Conservation (phyloP, 2,113 vertebrate species). For the Coregonus clupeaformis region DNA sequence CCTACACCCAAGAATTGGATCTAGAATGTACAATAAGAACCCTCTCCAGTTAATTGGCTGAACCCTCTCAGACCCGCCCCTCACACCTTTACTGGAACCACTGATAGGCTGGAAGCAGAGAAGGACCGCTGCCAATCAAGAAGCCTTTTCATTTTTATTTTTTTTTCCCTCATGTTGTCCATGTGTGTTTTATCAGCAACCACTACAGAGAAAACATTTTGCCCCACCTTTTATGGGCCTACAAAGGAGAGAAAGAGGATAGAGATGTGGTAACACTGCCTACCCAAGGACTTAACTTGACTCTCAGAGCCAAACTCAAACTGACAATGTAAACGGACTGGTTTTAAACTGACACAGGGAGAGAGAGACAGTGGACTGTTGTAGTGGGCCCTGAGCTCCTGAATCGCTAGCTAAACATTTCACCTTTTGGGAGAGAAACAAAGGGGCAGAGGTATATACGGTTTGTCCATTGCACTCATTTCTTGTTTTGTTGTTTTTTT, state of each 20-base stretch:
- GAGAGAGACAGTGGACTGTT: conserved; percentile 20
- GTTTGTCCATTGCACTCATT: conserved; percentile 15
- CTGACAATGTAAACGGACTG: conserved; percentile 19
- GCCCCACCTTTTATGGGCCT: conserved; percentile 55
- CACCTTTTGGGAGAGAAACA: conserved; percentile 9
- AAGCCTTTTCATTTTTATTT: conserved; percentile 40
- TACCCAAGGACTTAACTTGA: conserved; percentile 24
- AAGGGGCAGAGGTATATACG: not conserved
- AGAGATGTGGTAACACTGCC: conserved; percentile 28
- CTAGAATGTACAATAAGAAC: conserved; percentile 30
- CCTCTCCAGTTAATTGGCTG: conserved; percentile 1
- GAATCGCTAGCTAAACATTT: conserved; percentile 13
- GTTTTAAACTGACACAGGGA: not conserved
- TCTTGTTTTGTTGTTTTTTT: conserved; percentile 15
- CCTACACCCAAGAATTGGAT: not conserved
- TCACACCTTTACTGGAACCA: conserved; percentile 32
- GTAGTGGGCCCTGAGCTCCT: conserved; percentile 14
- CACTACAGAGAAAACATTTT: conserved; percentile 68
- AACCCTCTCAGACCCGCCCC: not conserved
- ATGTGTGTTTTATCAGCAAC: conserved; percentile 65
- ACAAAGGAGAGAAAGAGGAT: not conserved
- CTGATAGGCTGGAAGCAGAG: conserved; percentile 43
- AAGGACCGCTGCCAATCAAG: conserved; percentile 48
- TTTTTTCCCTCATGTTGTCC: conserved; percentile 30
- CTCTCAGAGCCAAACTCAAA: not conserved